phyloP scores from a whole-genome alignment of 2,797 vertebrate genomes.

The Coendou prehensilis region DNA sequence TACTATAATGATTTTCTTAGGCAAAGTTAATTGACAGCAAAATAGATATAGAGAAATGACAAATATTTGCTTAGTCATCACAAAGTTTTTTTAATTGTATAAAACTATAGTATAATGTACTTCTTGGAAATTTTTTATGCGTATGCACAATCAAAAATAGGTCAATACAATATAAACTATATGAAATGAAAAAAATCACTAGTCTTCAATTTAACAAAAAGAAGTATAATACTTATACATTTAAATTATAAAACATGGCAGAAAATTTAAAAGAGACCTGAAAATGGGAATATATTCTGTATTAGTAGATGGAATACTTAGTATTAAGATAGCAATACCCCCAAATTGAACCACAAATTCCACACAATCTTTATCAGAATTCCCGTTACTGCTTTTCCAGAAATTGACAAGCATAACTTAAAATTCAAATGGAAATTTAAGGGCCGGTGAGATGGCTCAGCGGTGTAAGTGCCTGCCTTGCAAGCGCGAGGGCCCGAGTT shows the following conservation, averaged over 20 bases:
- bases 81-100: not conserved
- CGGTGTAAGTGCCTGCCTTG: too few relatives aligned
- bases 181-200: constrained; percentile 23
- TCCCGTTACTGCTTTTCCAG: not conserved
- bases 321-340: not conserved
- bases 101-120: constrained; percentile 20
- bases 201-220: not conserved
- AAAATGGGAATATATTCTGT: not conserved
- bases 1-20: not conserved
- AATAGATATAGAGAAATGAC: not conserved
- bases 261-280: constrained; percentile 30
- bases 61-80: constrained; percentile 19
- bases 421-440: constrained; percentile 26
- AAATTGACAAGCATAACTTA: constrained; percentile 24
- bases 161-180: constrained; percentile 17
- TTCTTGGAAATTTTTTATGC: constrained; percentile 42
- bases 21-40: not conserved
- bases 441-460: too few relatives aligned
- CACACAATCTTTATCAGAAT: not conserved
- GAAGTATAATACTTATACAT: not conserved
- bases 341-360: not conserved
- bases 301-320: too few relatives aligned
- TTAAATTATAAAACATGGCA: constrained; percentile 24
- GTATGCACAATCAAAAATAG: not conserved
- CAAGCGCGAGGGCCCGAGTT: too few relatives aligned